Base-by-base conservation (phyloP, 2,113 vertebrate species). In the Pungitius pungitius region DNA sequence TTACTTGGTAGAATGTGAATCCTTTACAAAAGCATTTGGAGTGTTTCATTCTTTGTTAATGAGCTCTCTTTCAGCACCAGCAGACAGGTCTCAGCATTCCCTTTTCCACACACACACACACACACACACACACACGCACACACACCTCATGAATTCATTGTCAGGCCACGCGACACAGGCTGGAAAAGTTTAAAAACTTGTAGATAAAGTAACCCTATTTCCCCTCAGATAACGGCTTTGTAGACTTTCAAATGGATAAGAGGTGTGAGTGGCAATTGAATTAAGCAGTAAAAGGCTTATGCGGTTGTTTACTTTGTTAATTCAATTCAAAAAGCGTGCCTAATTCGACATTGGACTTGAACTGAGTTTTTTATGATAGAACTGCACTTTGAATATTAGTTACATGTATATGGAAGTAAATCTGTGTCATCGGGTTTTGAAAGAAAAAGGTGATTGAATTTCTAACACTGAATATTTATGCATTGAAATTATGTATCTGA, bases 1-100 rank as follows among this genome's bases (percentile, higher is more conserved):
- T 43, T 6, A 37, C 65, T 71, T 2, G 39, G 39, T 24, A 43
- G 12, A 43, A 20, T 57, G 26, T n/a, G 30, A 65, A 26, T 51
- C 43, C 26, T n/a, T 14, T 40, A 11, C 35, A 65, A 70, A 56
- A 66, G 55, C 59, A 56, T 51, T 43, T 3, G 4, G 73, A 24
- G 42, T 64, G 66, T 69, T 81, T 33, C 8, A 24, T 54, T 0
- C 79, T 51, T 51, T 2, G 27, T 73, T 82, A 91, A 83, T 62
- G 72, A 87, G 77, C 54, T 85, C 59, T 80, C 60, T 51, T 75
- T 88, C 78, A 87, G 81, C 57, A 88, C 77, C 82, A 72, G 1
- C 11, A 60, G 83, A 90, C 78, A 87, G 82, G 77, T 87, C 51
- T 22, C 59, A 67, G 43, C 18, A 20, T 15, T 60, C 24, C 5